A percentile compares a stretch with the other conserved stretches of the same genome.
Evolutionary conservation across 2,888 invertebrate species (phyloP).

Genomic region (Eilema sororculum): DNA sequence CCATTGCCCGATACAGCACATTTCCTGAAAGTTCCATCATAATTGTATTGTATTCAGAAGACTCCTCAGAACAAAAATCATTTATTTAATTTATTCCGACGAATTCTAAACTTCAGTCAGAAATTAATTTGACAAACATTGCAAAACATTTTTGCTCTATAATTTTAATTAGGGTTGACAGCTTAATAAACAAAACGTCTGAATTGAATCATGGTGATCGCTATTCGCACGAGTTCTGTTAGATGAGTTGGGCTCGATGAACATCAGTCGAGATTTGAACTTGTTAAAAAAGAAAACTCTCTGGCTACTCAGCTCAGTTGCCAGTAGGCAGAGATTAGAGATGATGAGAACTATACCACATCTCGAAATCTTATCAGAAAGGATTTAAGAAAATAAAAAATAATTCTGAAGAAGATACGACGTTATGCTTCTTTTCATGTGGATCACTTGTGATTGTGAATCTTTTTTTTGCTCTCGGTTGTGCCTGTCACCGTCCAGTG

Average conservation of each 20-base stretch:
- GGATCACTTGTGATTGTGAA: too few relatives aligned
- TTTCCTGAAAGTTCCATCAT: background rate
- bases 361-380: too few relatives aligned
- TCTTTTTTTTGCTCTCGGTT: too few relatives aligned
- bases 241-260: background rate
- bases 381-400: too few relatives aligned
- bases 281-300: too few relatives aligned
- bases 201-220: background rate
- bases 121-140: slow-evolving; percentile 1
- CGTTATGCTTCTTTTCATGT: too few relatives aligned
- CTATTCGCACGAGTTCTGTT: background rate
- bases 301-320: too few relatives aligned
- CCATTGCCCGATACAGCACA: background rate
- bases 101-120: background rate
- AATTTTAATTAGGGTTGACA: background rate
- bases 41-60: slow-evolving; percentile 1
- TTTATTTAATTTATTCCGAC: background rate
- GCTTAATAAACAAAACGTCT: slow-evolving; percentile 1
- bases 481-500: too few relatives aligned
- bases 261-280: background rate
- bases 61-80: background rate
- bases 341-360: too few relatives aligned
- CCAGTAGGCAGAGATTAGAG: too few relatives aligned
- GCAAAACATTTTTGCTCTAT: slow-evolving; percentile 1
- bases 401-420: too few relatives aligned